Conservation (phyloP, 2,113 vertebrate species). For the Etia nguti region DNA sequence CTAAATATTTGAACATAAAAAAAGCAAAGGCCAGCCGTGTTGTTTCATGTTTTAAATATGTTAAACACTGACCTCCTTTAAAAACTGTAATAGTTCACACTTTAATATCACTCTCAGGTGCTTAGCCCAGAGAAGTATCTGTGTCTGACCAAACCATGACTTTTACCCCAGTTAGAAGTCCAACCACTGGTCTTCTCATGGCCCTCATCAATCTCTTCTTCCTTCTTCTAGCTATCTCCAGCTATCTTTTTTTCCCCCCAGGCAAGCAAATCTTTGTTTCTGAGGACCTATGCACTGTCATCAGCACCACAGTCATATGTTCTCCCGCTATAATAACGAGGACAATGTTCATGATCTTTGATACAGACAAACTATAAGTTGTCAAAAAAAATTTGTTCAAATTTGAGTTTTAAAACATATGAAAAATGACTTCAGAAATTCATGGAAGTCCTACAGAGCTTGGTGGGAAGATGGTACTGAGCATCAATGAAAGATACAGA, state of each 20-base stretch:
- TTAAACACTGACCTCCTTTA: constrained; percentile 9
- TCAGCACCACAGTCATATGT: neutral
- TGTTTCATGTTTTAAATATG: constrained; percentile 4
- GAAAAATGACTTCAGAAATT: neutral
- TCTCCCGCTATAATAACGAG: neutral
- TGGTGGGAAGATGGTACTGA: neutral
- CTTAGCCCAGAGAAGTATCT: neutral
- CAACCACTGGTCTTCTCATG: constrained; percentile 5
- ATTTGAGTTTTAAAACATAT: neutral
- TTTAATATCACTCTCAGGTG: constrained; percentile 33
- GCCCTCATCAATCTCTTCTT: neutral
- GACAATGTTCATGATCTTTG: neutral
- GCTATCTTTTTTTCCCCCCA: neutral
- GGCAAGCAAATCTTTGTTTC: neutral
- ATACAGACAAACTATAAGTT: neutral
- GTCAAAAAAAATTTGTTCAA: neutral
- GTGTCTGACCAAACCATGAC: constrained; percentile 4
- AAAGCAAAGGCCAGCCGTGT: neutral
- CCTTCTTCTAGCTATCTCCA: neutral
- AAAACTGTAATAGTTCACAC: constrained; percentile 33
- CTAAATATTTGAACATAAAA: neutral
- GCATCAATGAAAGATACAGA: neutral
- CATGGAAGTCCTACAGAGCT: neutral
- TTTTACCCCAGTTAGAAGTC: neutral
- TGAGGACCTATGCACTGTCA: neutral